A percentile compares a stretch with the other conserved stretches of the same genome.
phyloP scores from a whole-genome alignment of 2,113 vertebrate genomes.

The Salvelinus fontinalis region DNA sequence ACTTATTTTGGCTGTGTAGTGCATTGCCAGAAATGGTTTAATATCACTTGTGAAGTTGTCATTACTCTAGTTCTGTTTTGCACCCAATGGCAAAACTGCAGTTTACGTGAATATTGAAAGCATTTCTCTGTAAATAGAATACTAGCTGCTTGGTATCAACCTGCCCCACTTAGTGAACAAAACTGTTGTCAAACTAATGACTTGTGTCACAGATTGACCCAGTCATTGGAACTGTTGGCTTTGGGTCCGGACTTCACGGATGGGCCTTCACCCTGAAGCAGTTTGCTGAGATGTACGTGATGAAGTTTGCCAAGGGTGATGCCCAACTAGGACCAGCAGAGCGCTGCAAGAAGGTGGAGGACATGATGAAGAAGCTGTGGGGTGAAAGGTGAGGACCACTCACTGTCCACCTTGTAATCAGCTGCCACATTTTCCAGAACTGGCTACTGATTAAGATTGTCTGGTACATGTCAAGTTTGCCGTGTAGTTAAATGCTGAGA shows the following conservation, averaged over 20 bases:
- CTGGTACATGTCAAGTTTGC: not conserved
- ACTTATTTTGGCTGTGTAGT: not conserved
- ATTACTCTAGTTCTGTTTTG: not conserved
- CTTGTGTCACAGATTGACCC: conserved; percentile 82
- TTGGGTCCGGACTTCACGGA: conserved; percentile 95
- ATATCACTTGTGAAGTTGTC: not conserved
- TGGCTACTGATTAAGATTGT: not conserved
- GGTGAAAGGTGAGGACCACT: conserved; percentile 82
- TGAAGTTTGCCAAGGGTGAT: conserved; percentile 94
- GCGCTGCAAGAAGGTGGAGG: conserved; percentile 93
- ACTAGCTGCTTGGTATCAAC: not conserved
- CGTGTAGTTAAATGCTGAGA: not conserved
- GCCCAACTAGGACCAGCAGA: conserved; percentile 76
- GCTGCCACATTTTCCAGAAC: no score
- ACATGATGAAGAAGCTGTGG: conserved; percentile 99
- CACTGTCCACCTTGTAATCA: no score
- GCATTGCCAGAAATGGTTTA: not conserved
- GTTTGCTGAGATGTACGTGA: conserved; percentile 95
- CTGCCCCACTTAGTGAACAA: not conserved
- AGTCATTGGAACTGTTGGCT: conserved; percentile 87
- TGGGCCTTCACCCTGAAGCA: conserved; percentile 99
- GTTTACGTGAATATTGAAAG: not conserved
- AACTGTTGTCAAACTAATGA: not conserved
- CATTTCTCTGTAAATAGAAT: not conserved
- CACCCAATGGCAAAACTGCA: not conserved